Evolutionary conservation across 1,140 invertebrate genomes (phyloP).

Genomic region (Eurosta solidaginis): DNA sequence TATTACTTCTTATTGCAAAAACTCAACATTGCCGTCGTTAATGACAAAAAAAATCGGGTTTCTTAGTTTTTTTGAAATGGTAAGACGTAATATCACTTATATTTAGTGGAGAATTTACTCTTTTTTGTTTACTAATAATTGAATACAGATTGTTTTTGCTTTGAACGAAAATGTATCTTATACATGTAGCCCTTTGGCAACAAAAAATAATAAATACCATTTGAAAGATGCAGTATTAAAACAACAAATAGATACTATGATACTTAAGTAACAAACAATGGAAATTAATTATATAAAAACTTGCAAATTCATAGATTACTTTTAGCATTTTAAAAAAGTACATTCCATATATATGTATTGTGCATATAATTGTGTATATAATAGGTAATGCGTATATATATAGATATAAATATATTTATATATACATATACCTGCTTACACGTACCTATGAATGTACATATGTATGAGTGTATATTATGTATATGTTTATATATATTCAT

Average conservation of each 20-base stretch:
- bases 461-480: too few species aligned
- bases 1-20: too few species aligned
- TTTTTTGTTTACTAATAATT: constrained; percentile 8
- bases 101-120: constrained; percentile 24
- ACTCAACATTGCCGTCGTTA: background rate
- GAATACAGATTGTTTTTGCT: constrained; percentile 27
- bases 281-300: background rate
- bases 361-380: background rate
- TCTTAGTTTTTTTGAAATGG: background rate
- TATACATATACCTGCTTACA: too few species aligned
- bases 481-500: background rate
- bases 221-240: constrained; percentile 6
- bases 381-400: background rate
- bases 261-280: background rate
- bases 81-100: constrained; percentile 26
- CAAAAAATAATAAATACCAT: background rate
- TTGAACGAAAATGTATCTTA: constrained; percentile 1
- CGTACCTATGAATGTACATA: too few species aligned
- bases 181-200: background rate
- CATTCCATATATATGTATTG: background rate
- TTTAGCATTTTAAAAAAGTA: constrained; percentile 6
- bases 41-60: background rate
- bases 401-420: too few species aligned
- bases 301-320: background rate
- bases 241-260: constrained; percentile 1